Conservation (phyloP, 2,888 invertebrate species). For the Diarsia dahlii region DNA sequence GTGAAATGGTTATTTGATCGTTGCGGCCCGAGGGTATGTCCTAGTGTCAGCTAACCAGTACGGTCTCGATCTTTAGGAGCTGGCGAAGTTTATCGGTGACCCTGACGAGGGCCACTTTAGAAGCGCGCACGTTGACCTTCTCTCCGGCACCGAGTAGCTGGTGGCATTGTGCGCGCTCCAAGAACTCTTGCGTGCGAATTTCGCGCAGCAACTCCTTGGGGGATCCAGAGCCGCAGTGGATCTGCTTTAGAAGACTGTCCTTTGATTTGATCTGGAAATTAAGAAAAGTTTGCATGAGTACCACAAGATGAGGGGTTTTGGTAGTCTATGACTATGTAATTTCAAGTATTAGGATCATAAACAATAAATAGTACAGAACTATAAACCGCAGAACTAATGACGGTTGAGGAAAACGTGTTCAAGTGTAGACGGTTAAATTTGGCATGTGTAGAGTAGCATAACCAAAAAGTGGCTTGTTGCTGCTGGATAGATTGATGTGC, state of each 20-base stretch:
- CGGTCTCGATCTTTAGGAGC: constrained; percentile 95
- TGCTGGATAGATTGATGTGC: not conserved
- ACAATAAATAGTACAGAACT: not conserved
- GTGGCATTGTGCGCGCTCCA: constrained; percentile 95
- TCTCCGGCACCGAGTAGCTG: constrained; percentile 95
- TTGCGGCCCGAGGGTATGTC: constrained; percentile 24
- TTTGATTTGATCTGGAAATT: constrained; percentile 94
- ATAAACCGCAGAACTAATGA: not conserved
- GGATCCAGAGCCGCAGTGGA: constrained; percentile 91
- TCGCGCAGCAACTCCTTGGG: constrained; percentile 91
- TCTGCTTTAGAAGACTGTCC: constrained; percentile 94
- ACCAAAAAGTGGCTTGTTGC: not conserved
- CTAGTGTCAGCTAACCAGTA: constrained; percentile 92
- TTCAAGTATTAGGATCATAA: too few species aligned
- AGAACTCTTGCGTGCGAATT: constrained; percentile 94
- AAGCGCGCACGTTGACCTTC: constrained; percentile 94
- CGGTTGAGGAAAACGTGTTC: not conserved
- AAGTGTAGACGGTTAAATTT: not conserved
- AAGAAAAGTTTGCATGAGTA: constrained; percentile 13
- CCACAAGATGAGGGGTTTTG: not conserved
- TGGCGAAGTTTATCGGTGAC: constrained; percentile 96
- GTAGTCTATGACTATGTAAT: not conserved
- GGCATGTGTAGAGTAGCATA: not conserved
- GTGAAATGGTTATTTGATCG: constrained; percentile 43
- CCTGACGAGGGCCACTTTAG: constrained; percentile 95